phyloP scores from a whole-genome alignment of 1,140 invertebrate species.

The Dendrolimus kikuchii region DNA sequence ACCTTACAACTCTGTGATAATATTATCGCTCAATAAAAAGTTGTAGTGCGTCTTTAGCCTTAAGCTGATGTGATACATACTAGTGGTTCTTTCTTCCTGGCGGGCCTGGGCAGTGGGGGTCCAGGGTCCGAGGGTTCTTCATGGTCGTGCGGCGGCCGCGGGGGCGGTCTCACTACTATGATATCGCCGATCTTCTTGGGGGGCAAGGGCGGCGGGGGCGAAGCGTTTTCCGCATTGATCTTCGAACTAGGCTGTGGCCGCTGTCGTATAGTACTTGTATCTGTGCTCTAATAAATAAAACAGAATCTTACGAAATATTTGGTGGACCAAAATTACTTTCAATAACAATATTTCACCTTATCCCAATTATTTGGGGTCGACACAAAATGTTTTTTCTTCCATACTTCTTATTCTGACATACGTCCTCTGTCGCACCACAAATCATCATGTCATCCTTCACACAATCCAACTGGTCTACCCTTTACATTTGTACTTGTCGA shows the following conservation, averaged over 20 bases:
- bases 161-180: conserved; percentile 73
- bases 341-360: too few species aligned
- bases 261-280: conserved; percentile 42
- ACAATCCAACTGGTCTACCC: too few species aligned
- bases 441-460: too few species aligned
- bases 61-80: conserved; percentile 16
- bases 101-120: conserved; percentile 77
- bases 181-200: conserved; percentile 80
- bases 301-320: too few species aligned
- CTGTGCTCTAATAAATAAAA: conserved; percentile 30
- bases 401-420: too few species aligned
- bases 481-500: too few species aligned
- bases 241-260: conserved; percentile 54
- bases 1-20: too few species aligned
- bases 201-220: conserved; percentile 85
- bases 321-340: too few species aligned
- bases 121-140: conserved; percentile 63
- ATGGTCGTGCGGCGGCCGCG: conserved; percentile 76
- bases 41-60: neutral
- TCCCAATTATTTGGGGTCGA: too few species aligned
- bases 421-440: too few species aligned
- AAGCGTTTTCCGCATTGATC: conserved; percentile 76
- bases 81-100: conserved; percentile 73
- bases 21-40: too few species aligned
- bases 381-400: too few species aligned